These are phyloP conservation scores for Cinclus mexicanus DNA, from an alignment of 2,113 vertebrate genomes.

Conservation along the genomic window DNA sequence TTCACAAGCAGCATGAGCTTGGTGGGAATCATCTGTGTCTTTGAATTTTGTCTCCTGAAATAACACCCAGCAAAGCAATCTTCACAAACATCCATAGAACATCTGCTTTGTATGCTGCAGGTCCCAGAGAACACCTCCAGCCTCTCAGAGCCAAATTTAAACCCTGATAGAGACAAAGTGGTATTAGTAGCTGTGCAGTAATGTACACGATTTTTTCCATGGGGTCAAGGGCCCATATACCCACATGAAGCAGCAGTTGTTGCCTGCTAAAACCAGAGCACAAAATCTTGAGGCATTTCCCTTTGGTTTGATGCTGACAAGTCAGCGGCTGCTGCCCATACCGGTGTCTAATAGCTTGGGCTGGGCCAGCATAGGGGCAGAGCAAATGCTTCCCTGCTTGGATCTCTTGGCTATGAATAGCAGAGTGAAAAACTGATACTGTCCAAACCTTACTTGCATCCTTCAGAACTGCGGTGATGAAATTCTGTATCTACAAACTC, in stretches of 20 bases:
- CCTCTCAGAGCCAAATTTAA: neutral
- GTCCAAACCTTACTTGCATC: neutral
- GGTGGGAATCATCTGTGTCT: neutral
- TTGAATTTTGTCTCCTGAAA: neutral
- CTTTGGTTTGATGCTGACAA: neutral
- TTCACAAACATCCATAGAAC: neutral
- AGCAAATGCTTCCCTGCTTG: neutral
- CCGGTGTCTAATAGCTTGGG: neutral
- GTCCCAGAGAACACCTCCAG: neutral
- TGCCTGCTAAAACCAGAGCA: neutral
- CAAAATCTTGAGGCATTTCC: neutral
- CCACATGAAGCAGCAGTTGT: neutral
- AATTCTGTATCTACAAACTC: neutral
- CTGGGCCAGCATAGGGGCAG: accelerated
- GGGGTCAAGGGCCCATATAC: neutral
- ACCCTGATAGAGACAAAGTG: neutral
- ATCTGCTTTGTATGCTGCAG: neutral
- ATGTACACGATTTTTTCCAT: neutral
- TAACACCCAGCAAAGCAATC: neutral
- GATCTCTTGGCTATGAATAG: neutral
- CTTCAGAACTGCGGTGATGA: neutral
- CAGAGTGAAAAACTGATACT: neutral
- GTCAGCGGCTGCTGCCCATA: neutral
- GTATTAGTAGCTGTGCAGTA: neutral
- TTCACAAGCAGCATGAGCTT: neutral